phyloP scores from a whole-genome alignment of 2,113 vertebrate species.

The Gila orcuttii region DNA sequence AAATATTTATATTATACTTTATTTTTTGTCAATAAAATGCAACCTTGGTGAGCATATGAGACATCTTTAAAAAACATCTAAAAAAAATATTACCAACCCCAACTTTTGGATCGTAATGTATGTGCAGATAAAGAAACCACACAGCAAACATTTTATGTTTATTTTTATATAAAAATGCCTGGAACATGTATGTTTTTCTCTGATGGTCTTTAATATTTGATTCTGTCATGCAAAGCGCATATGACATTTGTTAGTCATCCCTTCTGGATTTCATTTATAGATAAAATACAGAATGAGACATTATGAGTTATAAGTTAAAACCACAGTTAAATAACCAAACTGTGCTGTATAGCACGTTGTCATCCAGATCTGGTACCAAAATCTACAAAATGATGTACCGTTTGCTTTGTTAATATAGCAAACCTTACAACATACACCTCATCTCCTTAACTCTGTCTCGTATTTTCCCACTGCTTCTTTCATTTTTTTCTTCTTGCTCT shows the following conservation, averaged over 20 bases:
- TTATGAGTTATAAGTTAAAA: not conserved
- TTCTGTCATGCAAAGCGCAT: not conserved
- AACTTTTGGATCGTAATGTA: not conserved
- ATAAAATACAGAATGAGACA: not conserved
- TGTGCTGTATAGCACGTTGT: not conserved
- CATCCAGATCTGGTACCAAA: not conserved
- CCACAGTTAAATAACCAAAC: conserved; percentile 18
- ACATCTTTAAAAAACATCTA: too few species aligned
- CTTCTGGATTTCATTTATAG: conserved; percentile 11
- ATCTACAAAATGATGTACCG: not conserved
- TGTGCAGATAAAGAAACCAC: not conserved
- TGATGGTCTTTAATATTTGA: not conserved
- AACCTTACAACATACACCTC: conserved; percentile 53
- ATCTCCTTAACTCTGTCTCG: conserved; percentile 46
- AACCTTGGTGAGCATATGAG: not conserved
- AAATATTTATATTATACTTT: not conserved
- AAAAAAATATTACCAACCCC: not conserved
- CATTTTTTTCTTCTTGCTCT: not conserved
- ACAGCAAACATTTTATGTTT: not conserved
- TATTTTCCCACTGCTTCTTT: conserved; percentile 12
- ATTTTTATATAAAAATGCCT: not conserved
- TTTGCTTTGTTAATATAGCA: conserved; percentile 65
- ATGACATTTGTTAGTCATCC: conserved; percentile 13
- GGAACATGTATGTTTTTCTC: not conserved
- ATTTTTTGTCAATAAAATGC: not conserved